Percentiles rank a stretch among this genome's conserved stretches.
Evolutionary conservation across 2,113 vertebrate genomes (phyloP).

Genomic region (Dryoscopus gambensis): DNA sequence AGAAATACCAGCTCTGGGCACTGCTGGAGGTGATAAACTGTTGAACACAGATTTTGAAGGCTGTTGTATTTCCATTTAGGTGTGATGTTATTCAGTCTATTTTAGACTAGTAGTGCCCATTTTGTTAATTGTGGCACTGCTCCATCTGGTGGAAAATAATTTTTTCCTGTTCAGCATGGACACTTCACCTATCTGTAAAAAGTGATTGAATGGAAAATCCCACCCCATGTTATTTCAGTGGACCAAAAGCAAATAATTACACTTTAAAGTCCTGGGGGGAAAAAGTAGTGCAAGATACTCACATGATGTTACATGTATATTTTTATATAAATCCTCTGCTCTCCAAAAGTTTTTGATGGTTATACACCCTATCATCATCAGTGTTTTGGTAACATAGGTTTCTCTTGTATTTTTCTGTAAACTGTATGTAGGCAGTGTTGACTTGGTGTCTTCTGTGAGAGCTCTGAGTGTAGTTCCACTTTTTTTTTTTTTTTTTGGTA

Average conservation of each 20-base stretch:
- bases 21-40: background rate
- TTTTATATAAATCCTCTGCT: background rate
- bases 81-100: background rate
- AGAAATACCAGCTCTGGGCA: background rate
- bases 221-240: background rate
- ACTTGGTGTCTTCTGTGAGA: background rate
- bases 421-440: background rate
- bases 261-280: background rate
- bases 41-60: background rate
- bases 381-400: background rate
- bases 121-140: background rate
- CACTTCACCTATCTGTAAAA: background rate
- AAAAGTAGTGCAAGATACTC: background rate
- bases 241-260: background rate
- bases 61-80: background rate
- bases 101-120: background rate
- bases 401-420: background rate
- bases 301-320: rapidly evolving
- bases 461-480: background rate
- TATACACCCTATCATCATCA: background rate
- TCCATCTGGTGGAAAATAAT: background rate
- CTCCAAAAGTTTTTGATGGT: background rate
- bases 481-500: background rate
- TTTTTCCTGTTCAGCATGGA: background rate
- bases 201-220: background rate